These are phyloP conservation scores for Urophycis tenuis DNA, from an alignment of 2,797 vertebrate genomes.

Conservation along the genomic window DNA sequence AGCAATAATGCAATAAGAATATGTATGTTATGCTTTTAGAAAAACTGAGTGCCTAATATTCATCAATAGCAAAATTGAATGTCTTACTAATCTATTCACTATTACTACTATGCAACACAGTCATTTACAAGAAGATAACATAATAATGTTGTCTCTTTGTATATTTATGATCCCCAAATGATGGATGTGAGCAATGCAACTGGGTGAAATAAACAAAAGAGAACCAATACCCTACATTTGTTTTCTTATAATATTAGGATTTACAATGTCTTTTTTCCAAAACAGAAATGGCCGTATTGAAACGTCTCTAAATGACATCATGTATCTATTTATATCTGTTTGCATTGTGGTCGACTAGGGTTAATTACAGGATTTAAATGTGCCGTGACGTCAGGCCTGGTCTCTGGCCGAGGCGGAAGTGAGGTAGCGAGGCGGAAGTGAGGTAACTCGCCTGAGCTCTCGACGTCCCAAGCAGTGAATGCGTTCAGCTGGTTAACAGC, in stretches of 20 bases:
- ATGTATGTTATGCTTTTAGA: slow-evolving; percentile 27
- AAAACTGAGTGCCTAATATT: slow-evolving; percentile 45
- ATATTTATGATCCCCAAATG: background rate
- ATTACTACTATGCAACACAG: slow-evolving; percentile 64
- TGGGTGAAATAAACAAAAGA: slow-evolving; percentile 25
- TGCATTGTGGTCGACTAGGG: too few species aligned
- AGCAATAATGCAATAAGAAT: slow-evolving; percentile 19
- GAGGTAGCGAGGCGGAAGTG: background rate
- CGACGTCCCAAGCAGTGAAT: background rate
- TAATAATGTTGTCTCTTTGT: background rate
- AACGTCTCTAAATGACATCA: background rate
- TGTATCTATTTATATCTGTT: background rate
- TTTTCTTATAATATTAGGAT: background rate
- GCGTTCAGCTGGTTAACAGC: background rate
- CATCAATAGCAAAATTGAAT: background rate
- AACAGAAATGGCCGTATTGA: background rate
- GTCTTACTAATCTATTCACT: slow-evolving; percentile 17
- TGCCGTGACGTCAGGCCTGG: too few species aligned
- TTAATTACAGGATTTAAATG: too few species aligned
- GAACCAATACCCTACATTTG: background rate
- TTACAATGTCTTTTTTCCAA: background rate
- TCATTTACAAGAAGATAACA: background rate
- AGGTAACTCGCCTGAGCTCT: background rate
- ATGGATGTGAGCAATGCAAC: slow-evolving; percentile 7
- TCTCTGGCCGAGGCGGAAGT: too few species aligned